A percentile compares a stretch with the other conserved stretches of the same genome.
phyloP scores from a whole-genome alignment of 2,888 invertebrate genomes.

The Acanthacorydalis orientalis region DNA sequence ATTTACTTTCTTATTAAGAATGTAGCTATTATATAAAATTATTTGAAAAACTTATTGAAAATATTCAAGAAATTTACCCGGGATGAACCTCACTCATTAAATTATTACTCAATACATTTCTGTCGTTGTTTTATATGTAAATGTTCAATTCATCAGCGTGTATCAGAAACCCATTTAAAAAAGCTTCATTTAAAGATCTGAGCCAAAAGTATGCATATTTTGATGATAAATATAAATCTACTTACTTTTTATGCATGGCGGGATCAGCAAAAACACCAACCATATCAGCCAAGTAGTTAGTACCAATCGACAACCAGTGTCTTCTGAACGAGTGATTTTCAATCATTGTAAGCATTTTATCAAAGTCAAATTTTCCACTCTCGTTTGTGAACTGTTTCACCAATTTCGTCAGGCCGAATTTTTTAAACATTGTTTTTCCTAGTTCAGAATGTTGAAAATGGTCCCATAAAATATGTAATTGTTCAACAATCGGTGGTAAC shows the following conservation, averaged over 20 bases:
- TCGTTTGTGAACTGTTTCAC: slow-evolving; percentile 51
- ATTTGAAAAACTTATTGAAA: too few species aligned
- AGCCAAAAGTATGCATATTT: too few species aligned
- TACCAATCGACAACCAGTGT: slow-evolving; percentile 63
- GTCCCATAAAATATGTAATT: slow-evolving; percentile 59
- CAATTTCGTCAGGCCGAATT: slow-evolving; percentile 51
- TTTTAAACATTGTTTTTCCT: slow-evolving; percentile 54
- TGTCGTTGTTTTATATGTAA: too few species aligned
- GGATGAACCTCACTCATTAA: too few species aligned
- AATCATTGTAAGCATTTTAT: slow-evolving; percentile 55
- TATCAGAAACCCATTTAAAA: too few species aligned
- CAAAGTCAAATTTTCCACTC: slow-evolving; percentile 53
- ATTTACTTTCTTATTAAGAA: too few species aligned
- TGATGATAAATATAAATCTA: slow-evolving; percentile 2
- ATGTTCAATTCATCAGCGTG: too few species aligned
- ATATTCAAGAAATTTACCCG: too few species aligned
- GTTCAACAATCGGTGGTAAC: slow-evolving; percentile 51
- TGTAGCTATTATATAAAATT: too few species aligned
- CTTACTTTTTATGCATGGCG: slow-evolving; percentile 52
- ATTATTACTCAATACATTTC: too few species aligned
- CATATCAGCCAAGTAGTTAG: slow-evolving; percentile 57
- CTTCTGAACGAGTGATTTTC: slow-evolving; percentile 66
- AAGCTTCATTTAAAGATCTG: too few species aligned
- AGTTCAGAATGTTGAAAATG: slow-evolving; percentile 63
- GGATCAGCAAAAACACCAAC: slow-evolving; percentile 60